A percentile compares a stretch with the other conserved stretches of the same genome.
Evolutionary conservation across 2,797 vertebrate genomes (phyloP).

Genomic region (Valencia hispanica): DNA sequence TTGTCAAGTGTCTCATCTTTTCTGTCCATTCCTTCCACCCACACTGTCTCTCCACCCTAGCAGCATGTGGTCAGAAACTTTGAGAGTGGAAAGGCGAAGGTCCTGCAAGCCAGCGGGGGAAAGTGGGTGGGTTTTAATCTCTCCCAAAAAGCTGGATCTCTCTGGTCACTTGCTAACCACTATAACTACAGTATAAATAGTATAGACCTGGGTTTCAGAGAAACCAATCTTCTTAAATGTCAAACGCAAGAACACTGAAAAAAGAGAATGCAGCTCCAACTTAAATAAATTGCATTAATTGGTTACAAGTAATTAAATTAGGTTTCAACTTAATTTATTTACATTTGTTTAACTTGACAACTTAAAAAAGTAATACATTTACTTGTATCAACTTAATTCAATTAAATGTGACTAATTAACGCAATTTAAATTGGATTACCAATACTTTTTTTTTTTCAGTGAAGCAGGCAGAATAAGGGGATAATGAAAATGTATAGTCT

Average conservation of each 20-base stretch:
- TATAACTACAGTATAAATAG: constrained; percentile 72
- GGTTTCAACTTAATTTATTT: too few relatives aligned
- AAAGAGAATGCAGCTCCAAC: too few relatives aligned
- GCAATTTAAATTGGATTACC: too few relatives aligned
- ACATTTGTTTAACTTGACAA: too few relatives aligned
- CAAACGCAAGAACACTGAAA: constrained; percentile 21
- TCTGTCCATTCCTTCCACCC: constrained; percentile 41
- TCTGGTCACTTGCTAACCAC: constrained; percentile 60
- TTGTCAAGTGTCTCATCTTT: constrained; percentile 25
- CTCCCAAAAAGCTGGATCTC: constrained; percentile 47
- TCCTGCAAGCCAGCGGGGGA: constrained; percentile 40
- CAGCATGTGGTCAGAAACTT: constrained; percentile 58
- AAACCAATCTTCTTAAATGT: constrained; percentile 53
- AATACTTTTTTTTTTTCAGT: too few relatives aligned
- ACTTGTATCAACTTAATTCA: too few relatives aligned
- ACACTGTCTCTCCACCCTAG: constrained; percentile 47
- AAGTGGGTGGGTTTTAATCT: constrained; percentile 53
- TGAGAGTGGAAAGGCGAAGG: constrained; percentile 41
- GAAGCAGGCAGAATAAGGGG: constrained; percentile 5
- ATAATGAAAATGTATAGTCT: constrained; percentile 29
- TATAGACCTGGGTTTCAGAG: constrained; percentile 60
- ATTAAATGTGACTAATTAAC: too few relatives aligned
- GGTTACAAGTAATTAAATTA: too few relatives aligned
- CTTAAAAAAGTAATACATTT: too few relatives aligned
- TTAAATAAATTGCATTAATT: too few relatives aligned